Conservation (phyloP, 1,140 invertebrate genomes). For the Hyposmocoma kahamanoa region DNA sequence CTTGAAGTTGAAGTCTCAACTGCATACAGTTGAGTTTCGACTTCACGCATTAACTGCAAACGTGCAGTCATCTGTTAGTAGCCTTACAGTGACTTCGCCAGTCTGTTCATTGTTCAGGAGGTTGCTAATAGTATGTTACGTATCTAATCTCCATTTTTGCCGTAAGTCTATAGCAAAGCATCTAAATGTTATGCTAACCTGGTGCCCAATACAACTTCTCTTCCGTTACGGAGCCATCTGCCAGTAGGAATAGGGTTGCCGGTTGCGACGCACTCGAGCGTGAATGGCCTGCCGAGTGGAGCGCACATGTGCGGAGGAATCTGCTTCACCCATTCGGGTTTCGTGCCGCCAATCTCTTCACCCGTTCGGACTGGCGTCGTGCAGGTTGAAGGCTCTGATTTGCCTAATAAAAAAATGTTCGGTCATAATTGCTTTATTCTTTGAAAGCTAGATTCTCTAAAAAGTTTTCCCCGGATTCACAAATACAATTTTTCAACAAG, state of each 20-base stretch:
- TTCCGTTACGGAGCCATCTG: conserved; percentile 94
- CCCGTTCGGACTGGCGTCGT: conserved; percentile 91
- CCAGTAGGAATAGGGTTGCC: conserved; percentile 93
- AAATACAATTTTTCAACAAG: no score
- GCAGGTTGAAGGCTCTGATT: conserved; percentile 90
- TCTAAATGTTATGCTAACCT: conserved; percentile 38
- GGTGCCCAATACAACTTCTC: conserved; percentile 82
- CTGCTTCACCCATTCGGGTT: conserved; percentile 93
- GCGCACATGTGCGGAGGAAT: conserved; percentile 84
- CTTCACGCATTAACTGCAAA: no score
- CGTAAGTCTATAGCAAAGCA: conserved; percentile 71
- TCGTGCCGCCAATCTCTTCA: conserved; percentile 90
- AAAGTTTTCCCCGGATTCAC: no score
- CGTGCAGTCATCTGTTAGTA: no score
- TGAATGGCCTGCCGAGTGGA: conserved; percentile 91
- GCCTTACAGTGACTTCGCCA: no score
- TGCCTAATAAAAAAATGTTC: conserved; percentile 70
- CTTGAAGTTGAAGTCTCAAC: no score
- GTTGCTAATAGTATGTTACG: no score
- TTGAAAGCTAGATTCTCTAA: no score
- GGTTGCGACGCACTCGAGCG: conserved; percentile 89
- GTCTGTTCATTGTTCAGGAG: no score
- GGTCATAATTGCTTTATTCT: no score
- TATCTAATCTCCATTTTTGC: no score
- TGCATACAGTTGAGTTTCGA: no score